Conservation (phyloP, 2,113 vertebrate genomes). For the Leptodactylus fuscus region DNA sequence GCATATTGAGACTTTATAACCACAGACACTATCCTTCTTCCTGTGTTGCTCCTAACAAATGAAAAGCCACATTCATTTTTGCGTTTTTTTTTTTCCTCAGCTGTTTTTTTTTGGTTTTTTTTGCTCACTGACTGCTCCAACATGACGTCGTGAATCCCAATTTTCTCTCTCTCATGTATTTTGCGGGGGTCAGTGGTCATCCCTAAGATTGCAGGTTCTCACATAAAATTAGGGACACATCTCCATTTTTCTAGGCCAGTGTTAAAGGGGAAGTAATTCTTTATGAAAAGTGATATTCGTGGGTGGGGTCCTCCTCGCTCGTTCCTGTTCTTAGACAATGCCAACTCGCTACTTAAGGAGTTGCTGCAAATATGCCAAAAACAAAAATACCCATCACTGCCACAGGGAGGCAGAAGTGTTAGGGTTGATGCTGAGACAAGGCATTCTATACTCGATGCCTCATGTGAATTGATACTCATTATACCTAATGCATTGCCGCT, state of each 20-base stretch:
- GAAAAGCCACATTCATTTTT: not conserved
- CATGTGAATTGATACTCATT: too few species aligned
- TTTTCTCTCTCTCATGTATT: too few species aligned
- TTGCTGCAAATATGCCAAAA: not conserved
- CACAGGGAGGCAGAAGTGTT: not conserved
- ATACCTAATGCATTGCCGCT: too few species aligned
- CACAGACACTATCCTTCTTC: not conserved
- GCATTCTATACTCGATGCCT: too few species aligned
- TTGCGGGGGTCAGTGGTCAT: too few species aligned
- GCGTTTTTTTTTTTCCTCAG: not conserved
- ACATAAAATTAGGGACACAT: too few species aligned
- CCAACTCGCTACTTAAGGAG: not conserved
- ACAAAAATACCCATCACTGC: not conserved
- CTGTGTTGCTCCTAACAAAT: not conserved
- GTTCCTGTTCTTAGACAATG: not conserved
- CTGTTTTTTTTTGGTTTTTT: not conserved
- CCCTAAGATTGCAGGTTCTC: too few species aligned
- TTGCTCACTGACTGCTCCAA: too few species aligned
- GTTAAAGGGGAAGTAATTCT: not conserved
- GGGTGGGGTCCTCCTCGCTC: not conserved
- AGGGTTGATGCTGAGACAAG: too few species aligned
- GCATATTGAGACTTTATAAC: not conserved
- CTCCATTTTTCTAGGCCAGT: too few species aligned
- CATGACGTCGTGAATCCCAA: too few species aligned
- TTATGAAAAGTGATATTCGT: not conserved